These are phyloP conservation scores for Merluccius polli DNA, from an alignment of 2,797 vertebrate species.

Conservation along the genomic window DNA sequence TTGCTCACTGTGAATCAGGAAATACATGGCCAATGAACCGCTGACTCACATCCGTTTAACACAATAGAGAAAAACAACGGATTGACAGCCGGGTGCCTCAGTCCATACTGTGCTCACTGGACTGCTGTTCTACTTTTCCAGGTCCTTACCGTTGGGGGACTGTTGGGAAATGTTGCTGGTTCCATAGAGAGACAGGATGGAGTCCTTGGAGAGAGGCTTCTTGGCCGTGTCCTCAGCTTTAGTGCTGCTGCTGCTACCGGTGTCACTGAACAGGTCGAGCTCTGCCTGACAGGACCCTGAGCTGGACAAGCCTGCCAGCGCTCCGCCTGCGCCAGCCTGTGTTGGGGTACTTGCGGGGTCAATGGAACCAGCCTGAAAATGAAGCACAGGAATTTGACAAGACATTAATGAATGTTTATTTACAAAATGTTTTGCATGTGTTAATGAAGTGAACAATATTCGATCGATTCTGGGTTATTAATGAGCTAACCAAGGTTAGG, in stretches of 20 bases:
- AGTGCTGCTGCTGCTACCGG: slow-evolving; percentile 59
- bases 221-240: slow-evolving; percentile 88
- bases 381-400: neutral
- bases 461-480: neutral
- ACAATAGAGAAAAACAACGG: neutral
- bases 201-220: slow-evolving; percentile 97
- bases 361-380: slow-evolving; percentile 77
- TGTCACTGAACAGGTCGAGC: slow-evolving; percentile 92
- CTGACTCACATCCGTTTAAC: neutral
- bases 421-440: neutral
- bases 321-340: slow-evolving; percentile 65
- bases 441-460: neutral
- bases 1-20: neutral
- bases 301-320: slow-evolving; percentile 40
- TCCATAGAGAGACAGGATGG: slow-evolving; percentile 95
- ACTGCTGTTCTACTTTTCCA: neutral
- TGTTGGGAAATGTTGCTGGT: slow-evolving; percentile 84
- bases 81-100: too few species aligned
- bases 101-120: too few species aligned
- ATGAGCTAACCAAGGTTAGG: too few species aligned
- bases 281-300: slow-evolving; percentile 77
- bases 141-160: slow-evolving; percentile 75
- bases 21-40: neutral
- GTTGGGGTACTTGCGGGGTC: slow-evolving; percentile 64
- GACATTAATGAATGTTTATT: neutral